Base-by-base conservation (phyloP, 2,113 vertebrate species). In the Tychaedon coryphoeus region DNA sequence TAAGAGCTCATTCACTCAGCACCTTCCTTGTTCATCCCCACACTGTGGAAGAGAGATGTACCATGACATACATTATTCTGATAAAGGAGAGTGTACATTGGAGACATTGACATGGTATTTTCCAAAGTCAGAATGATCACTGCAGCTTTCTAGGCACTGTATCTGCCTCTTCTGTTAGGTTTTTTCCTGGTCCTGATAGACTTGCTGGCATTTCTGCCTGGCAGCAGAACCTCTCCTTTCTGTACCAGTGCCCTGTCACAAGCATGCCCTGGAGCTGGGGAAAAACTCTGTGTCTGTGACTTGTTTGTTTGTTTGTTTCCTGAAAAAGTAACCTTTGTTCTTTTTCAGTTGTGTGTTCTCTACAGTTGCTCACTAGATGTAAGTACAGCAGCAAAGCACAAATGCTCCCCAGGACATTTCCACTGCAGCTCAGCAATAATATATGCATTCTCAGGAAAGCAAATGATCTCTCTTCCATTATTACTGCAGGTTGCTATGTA, bases 21-120 rank as follows among this genome's bases (percentile, higher is more conserved):
- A 96, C 38, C 16, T 78, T 38, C 85, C 82, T 56, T 91, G 95
- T 93, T 98, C 98, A 95, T 98, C 98, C 42, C 54, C 96, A 51
- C 34, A 22, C 98, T 98, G 93, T 89, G 84, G 86, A 50, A 84
- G 64, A 90, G 57, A 92, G 85, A 45, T 28, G 24, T 26, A 79
- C 5, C 89, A 60, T 72, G 81, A 95, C 90, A 95, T 34, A 77
- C 0, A n/a, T 34, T 28, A 64, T 47, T 94, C 29, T 53, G 45
- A 48, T 5, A 82, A 78, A 85, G 48, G 79, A 94, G 28, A 54
- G 78, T 2, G 19, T 17, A 14, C 5, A 9, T 14, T 69, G 89
- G 88, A 91, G 88, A 94, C 50, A 90, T 86, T 85, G 76, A 2
- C 22, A 45, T 25, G 12, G 10, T 64, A 43, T 93, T 96, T 96